Evolutionary conservation across 2,888 invertebrate species (phyloP).

Genomic region (Odontothrips loti): DNA sequence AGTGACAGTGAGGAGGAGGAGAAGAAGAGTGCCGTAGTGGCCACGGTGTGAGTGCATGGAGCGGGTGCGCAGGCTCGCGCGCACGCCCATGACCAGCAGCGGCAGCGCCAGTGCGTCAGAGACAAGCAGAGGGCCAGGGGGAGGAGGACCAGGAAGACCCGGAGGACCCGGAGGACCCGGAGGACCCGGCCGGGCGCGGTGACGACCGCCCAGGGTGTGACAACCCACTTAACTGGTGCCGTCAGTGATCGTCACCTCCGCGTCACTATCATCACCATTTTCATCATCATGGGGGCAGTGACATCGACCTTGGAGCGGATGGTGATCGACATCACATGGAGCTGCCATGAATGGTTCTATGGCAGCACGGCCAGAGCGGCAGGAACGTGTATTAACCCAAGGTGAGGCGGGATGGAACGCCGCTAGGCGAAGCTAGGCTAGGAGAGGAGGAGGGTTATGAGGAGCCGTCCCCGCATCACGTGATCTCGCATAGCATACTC

Average conservation of each 20-base stretch:
- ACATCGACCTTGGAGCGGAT: conserved; percentile 15
- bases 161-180: not conserved
- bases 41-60: no score
- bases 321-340: conserved; percentile 6
- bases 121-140: not conserved
- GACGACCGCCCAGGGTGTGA: not conserved
- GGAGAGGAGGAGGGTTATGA: no score
- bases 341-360: conserved; percentile 14
- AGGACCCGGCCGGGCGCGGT: not conserved
- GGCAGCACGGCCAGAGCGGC: not conserved
- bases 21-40: not conserved
- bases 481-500: no score
- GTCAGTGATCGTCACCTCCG: not conserved
- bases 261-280: not conserved
- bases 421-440: not conserved
- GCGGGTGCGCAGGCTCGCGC: not conserved
- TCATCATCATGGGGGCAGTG: not conserved
- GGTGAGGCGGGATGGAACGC: not conserved
- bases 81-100: not conserved
- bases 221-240: not conserved
- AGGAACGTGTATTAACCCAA: not conserved
- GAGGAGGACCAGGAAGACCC: not conserved
- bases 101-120: not conserved
- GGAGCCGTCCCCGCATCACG: no score
- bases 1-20: not conserved